Evolutionary conservation across 2,888 invertebrate genomes (phyloP).

Genomic region (Autographa gamma): DNA sequence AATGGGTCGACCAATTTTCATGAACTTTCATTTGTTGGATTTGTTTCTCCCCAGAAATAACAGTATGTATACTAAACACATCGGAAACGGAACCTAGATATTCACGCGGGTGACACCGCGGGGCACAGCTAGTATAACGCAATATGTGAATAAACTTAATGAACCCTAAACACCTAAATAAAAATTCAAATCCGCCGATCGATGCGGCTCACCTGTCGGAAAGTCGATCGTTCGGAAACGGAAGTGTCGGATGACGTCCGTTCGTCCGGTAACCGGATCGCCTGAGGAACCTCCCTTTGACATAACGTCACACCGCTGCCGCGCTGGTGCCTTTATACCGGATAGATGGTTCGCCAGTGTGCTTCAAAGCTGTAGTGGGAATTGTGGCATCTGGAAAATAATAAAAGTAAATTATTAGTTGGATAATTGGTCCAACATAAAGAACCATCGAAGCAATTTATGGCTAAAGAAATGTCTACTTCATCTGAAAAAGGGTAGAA

Average conservation of each 20-base stretch:
- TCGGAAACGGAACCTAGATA: no score
- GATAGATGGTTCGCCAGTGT: slow-evolving; percentile 12
- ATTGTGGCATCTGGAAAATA: background rate
- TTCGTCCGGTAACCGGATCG: slow-evolving; percentile 75
- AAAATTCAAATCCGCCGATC: slow-evolving; percentile 58
- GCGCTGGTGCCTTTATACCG: slow-evolving; percentile 25
- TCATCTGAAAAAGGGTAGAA: no score
- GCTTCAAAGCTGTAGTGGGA: background rate
- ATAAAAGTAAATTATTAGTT: no score
- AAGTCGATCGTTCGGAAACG: slow-evolving; percentile 84
- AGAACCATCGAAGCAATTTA: no score
- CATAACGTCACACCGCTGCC: slow-evolving; percentile 52
- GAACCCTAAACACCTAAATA: slow-evolving; percentile 14
- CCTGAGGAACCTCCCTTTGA: slow-evolving; percentile 62
- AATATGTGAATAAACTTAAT: background rate
- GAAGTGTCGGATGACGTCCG: slow-evolving; percentile 82
- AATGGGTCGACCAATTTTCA: no score
- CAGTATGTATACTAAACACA: no score
- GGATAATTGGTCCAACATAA: no score
- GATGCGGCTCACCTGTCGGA: slow-evolving; percentile 76
- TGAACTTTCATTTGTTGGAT: no score
- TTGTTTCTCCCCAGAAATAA: no score
- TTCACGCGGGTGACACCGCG: no score
- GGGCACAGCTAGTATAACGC: background rate
- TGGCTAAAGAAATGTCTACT: no score